Percentiles rank a stretch among this genome's conserved stretches.
These are phyloP conservation scores for Brachirus orientalis DNA, from an alignment of 2,113 vertebrate genomes.

Conservation along the genomic window DNA sequence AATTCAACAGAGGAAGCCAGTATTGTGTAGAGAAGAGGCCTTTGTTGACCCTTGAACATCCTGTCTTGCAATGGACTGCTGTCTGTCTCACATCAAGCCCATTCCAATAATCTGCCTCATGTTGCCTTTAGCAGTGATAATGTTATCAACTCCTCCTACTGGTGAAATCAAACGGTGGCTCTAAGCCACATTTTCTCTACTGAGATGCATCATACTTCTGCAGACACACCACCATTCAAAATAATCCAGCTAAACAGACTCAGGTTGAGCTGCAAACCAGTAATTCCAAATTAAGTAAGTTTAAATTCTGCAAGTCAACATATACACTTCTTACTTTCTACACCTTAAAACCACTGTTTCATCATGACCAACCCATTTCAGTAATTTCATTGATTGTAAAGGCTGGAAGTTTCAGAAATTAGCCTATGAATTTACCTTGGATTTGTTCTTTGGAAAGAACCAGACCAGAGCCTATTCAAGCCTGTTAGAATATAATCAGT, in stretches of 20 bases:
- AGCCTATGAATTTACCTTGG: too few species aligned
- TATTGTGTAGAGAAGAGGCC: constrained; percentile 9
- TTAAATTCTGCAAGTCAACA: too few species aligned
- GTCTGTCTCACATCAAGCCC: constrained; percentile 45
- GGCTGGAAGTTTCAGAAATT: too few species aligned
- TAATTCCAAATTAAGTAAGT: too few species aligned
- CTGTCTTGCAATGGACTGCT: constrained; percentile 49
- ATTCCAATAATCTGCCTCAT: not conserved
- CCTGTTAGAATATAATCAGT: too few species aligned
- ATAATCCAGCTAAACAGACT: not conserved
- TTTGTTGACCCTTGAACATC: constrained; percentile 57
- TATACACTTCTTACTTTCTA: too few species aligned
- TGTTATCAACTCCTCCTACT: constrained; percentile 32
- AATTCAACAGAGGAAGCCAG: not conserved
- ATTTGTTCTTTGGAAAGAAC: too few species aligned
- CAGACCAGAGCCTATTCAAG: too few species aligned
- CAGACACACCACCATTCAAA: not conserved
- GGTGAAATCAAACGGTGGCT: too few species aligned
- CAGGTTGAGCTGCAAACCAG: not conserved
- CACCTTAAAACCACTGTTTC: too few species aligned
- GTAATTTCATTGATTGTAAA: too few species aligned
- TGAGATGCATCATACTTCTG: not conserved
- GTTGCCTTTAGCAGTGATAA: not conserved
- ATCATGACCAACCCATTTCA: too few species aligned
- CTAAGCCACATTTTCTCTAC: not conserved